Evolutionary conservation across 2,113 vertebrate species (phyloP).

Genomic region (Plecotus auritus): DNA sequence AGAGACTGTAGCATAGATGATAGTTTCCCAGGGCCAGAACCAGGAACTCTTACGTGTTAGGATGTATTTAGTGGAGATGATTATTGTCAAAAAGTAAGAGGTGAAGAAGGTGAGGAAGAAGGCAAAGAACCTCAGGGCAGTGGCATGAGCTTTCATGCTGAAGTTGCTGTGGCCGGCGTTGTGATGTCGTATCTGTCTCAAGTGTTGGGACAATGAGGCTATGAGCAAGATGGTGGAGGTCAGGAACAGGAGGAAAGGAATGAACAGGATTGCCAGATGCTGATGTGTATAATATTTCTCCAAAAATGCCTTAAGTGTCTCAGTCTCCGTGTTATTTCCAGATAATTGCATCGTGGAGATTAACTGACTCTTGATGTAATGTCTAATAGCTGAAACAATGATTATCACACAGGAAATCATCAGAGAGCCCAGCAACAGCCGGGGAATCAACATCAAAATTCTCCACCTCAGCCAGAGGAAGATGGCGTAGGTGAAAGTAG

Average conservation of each 20-base stretch:
- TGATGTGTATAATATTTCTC: accelerated
- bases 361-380: neutral
- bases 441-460: constrained; percentile 41
- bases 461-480: constrained; percentile 56
- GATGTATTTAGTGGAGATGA: accelerated
- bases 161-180: neutral
- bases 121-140: constrained; percentile 14
- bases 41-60: neutral
- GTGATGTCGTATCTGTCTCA: neutral
- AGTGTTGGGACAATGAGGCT: neutral
- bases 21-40: constrained; percentile 10
- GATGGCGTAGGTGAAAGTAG: constrained; percentile 14
- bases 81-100: constrained; percentile 5
- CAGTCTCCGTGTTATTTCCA: neutral
- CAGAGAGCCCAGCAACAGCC: constrained; percentile 31
- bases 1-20: constrained; percentile 12
- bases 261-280: accelerated
- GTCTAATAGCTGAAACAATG: neutral
- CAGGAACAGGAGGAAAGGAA: constrained; percentile 45
- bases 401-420: neutral
- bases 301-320: accelerated
- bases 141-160: neutral
- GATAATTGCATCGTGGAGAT: neutral
- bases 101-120: constrained; percentile 31
- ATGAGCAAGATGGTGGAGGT: neutral